Evolutionary conservation across 2,888 invertebrate species (phyloP).

Genomic region (Mythimna impura): DNA sequence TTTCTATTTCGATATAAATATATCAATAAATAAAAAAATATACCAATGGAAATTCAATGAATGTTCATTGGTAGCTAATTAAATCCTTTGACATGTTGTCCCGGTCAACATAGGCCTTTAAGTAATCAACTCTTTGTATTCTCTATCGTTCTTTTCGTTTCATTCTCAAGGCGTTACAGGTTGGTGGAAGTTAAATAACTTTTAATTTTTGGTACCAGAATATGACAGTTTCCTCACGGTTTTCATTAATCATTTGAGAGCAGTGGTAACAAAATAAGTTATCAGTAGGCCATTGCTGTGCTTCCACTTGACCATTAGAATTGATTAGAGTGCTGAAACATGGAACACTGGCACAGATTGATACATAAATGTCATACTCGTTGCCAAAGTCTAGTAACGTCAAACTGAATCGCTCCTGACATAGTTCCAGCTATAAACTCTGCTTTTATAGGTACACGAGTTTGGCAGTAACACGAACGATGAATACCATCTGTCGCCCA

Average conservation of each 20-base stretch:
- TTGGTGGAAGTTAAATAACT: neutral
- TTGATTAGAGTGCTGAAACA: neutral
- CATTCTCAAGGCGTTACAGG: neutral
- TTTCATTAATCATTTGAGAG: neutral
- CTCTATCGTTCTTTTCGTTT: neutral
- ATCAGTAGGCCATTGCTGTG: neutral
- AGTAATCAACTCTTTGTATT: too few species aligned
- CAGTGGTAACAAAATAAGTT: neutral
- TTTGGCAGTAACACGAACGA: slow-evolving; percentile 49
- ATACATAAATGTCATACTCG: slow-evolving; percentile 31
- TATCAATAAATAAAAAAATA: too few species aligned
- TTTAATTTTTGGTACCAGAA: neutral
- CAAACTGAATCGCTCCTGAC: slow-evolving; percentile 25
- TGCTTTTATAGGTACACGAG: slow-evolving; percentile 49
- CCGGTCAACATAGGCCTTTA: too few species aligned
- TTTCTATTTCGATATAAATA: too few species aligned
- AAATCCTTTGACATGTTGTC: too few species aligned
- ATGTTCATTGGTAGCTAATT: too few species aligned
- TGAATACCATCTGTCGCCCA: slow-evolving; percentile 55
- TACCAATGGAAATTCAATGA: too few species aligned
- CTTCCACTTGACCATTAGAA: neutral
- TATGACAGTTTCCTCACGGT: neutral
- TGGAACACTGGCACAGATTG: slow-evolving; percentile 14
- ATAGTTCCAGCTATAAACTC: slow-evolving; percentile 40
- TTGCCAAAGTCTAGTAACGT: slow-evolving; percentile 27